Evolutionary conservation across 1,140 invertebrate species (phyloP).

Genomic region (Neelides sp.): DNA sequence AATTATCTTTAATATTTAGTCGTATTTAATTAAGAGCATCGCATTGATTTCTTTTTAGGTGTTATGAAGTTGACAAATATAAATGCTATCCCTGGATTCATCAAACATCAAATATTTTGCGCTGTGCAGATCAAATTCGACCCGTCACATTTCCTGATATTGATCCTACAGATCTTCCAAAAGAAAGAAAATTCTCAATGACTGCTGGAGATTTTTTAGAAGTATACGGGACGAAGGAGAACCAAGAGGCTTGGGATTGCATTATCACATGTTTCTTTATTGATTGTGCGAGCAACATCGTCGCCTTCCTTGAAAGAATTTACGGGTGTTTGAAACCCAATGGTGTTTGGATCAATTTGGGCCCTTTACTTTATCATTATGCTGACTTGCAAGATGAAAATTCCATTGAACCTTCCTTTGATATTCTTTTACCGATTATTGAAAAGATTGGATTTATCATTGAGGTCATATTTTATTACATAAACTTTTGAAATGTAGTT

Average conservation of each 20-base stretch:
- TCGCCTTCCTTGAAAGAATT: constrained; percentile 89
- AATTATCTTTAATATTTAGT: constrained; percentile 1
- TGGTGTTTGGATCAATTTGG: constrained; percentile 77
- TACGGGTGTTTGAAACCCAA: constrained; percentile 78
- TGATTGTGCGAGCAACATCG: constrained; percentile 92
- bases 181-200: constrained; percentile 75
- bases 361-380: constrained; percentile 84
- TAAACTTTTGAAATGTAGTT: constrained; percentile 5
- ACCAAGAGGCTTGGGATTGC: constrained; percentile 60
- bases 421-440: constrained; percentile 69
- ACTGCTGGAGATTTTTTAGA: constrained; percentile 59
- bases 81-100: constrained; percentile 86
- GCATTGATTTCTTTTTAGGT: constrained; percentile 39
- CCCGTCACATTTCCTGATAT: constrained; percentile 80
- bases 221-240: constrained; percentile 58
- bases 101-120: constrained; percentile 79
- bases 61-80: constrained; percentile 44
- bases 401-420: constrained; percentile 88
- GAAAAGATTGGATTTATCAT: constrained; percentile 72
- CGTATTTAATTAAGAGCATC: constrained; percentile 5
- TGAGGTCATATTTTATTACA: constrained; percentile 54
- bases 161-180: constrained; percentile 53
- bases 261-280: constrained; percentile 96
- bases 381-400: constrained; percentile 75
- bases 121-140: constrained; percentile 63